These are phyloP conservation scores for Acanthisitta chloris DNA, from an alignment of 2,113 vertebrate species.

Conservation along the genomic window DNA sequence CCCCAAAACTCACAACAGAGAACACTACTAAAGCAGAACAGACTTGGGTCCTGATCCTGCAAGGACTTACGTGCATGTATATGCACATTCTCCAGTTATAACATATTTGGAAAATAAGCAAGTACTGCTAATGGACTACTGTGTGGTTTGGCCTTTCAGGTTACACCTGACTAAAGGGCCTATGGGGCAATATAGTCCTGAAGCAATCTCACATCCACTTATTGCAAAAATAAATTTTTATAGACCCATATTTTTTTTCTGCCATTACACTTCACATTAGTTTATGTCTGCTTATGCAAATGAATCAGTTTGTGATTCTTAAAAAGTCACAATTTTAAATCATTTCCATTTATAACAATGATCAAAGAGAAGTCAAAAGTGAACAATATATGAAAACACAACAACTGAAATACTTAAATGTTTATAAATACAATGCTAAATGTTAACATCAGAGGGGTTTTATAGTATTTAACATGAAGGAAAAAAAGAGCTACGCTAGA, in stretches of 20 bases:
- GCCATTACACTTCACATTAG: neutral
- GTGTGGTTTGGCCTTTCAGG: neutral
- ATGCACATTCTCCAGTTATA: neutral
- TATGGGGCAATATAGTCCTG: neutral
- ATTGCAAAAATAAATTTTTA: neutral
- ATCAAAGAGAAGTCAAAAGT: neutral
- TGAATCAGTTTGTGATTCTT: fast-evolving
- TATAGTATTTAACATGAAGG: neutral
- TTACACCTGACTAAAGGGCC: neutral
- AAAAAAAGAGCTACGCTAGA: neutral
- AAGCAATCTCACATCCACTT: neutral
- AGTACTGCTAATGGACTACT: neutral
- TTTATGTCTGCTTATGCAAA: neutral
- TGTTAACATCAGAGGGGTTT: neutral
- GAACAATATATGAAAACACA: neutral
- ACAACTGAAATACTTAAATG: neutral
- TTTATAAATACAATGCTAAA: neutral
- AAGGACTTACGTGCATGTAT: neutral
- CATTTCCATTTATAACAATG: neutral
- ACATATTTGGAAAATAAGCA: neutral
- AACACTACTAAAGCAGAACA: neutral
- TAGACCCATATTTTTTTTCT: neutral
- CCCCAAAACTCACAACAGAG: neutral
- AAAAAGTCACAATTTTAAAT: neutral
- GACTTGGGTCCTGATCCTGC: neutral